Evolutionary conservation across 2,113 vertebrate species (phyloP), one percentile per base, ranked within the genome.

Genomic region (Pterophyllum scalare): DNA sequence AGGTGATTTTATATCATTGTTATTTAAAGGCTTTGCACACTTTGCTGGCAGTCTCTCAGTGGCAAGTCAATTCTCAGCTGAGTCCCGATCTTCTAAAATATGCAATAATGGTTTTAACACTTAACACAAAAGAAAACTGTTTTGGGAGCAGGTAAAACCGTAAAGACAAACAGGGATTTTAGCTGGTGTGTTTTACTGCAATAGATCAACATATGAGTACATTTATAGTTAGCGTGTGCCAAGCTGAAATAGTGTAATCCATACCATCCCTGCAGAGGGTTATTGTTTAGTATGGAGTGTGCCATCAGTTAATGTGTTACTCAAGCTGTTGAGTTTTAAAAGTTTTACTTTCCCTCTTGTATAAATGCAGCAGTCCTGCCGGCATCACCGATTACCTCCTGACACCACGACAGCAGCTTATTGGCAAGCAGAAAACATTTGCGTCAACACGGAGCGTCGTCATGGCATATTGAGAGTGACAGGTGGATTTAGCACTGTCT

Each of bases 381-480:
- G 31, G 52, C 52, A 52, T 6, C n/a, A n/a, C 7, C 0, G 2
- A 11, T 40, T 2, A 4, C 59, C 17, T 59, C 78, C n/a, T 9
- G 43, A 88, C 52, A 40, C 19, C 38, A 60, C 40, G 10, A 52
- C 61, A 81, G 40, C 56, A 46, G 56, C 40, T 75, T 77, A 43
- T 79, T 84, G 56, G 65, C 81, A 56, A 81, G 7, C 87, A 74
- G 74, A 58, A 82, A 56, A 20, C 38, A 26, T 84, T 86, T 82
- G 79, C 83, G 65, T 85, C 77, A 84, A 74, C 40, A 46, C 75
- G 77, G 24, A 61, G 49, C 8, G 77, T 84, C 86, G 86, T 91
- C 93, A 88, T 90, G 88, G 88, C 87, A 92, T 84, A 91, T 90
- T 81, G 77, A 83, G 82, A 88, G 85, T 82, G 86, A 88, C 83